Conservation (phyloP, 2,888 invertebrate species). For the Drosophila yooni region DNA sequence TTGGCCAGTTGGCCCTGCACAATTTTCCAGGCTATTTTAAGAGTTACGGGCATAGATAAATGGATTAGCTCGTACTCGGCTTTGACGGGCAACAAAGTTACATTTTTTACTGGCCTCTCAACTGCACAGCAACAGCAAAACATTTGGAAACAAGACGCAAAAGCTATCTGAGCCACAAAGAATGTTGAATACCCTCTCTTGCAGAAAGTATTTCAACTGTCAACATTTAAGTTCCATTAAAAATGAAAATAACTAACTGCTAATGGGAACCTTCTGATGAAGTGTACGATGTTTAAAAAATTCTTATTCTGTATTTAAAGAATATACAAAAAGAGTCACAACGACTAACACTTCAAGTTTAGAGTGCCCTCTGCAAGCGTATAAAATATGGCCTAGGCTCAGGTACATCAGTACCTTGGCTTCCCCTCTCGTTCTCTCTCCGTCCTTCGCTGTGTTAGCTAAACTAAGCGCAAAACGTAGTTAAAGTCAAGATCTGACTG, state of each 20-base stretch:
- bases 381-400: conserved; percentile 39
- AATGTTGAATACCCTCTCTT: neutral
- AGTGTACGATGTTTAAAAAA: neutral
- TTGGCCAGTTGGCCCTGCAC: conserved; percentile 68
- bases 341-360: neutral
- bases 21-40: conserved; percentile 81
- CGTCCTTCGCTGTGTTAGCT: conserved; percentile 21
- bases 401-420: conserved; percentile 2
- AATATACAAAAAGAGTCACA: neutral
- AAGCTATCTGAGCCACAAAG: neutral
- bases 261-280: neutral
- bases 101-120: conserved; percentile 42
- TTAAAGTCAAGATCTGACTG: conserved; percentile 82
- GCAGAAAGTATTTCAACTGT: neutral
- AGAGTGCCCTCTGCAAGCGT: neutral
- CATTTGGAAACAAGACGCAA: conserved; percentile 38
- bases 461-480: conserved; percentile 79
- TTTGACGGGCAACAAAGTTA: conserved; percentile 76
- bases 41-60: conserved; percentile 83
- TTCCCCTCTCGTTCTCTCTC: conserved; percentile 4
- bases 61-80: conserved; percentile 70
- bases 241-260: neutral
- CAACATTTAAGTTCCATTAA: neutral
- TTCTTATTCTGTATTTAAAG: neutral
- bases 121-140: conserved; percentile 19